Evolutionary conservation across 2,888 invertebrate genomes (phyloP).

Genomic region (Pardosa pseudoannulata): DNA sequence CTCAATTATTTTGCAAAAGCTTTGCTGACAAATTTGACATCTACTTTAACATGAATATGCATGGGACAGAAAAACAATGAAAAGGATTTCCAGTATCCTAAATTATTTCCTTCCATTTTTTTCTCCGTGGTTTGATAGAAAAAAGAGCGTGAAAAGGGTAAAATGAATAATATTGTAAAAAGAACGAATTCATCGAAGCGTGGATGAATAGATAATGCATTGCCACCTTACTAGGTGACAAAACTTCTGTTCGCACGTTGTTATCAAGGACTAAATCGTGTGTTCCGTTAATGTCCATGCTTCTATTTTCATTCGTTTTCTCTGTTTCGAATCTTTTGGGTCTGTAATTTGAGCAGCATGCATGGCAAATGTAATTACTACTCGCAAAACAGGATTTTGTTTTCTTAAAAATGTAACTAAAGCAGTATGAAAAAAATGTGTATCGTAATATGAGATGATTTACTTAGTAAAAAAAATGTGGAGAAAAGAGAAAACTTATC

Average conservation of each 20-base stretch:
- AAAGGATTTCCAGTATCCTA: neutral
- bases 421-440: too few relatives aligned
- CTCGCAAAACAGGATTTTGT: neutral
- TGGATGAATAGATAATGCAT: neutral
- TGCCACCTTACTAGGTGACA: neutral
- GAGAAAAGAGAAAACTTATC: too few relatives aligned
- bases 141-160: neutral
- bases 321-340: neutral
- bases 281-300: neutral
- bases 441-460: too few relatives aligned
- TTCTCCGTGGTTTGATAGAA: neutral
- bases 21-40: neutral
- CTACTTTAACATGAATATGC: too few relatives aligned
- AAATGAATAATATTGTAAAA: neutral
- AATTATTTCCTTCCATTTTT: neutral
- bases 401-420: neutral
- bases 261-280: neutral
- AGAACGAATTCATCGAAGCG: neutral
- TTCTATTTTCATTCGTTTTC: neutral
- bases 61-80: neutral
- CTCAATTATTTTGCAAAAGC: slow-evolving; percentile 10
- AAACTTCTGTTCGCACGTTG: neutral
- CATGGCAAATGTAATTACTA: slow-evolving; percentile 2
- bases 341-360: neutral
- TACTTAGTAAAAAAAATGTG: too few relatives aligned